Base-by-base conservation (phyloP, 2,113 vertebrate species). In the Psilopogon haemacephalus region DNA sequence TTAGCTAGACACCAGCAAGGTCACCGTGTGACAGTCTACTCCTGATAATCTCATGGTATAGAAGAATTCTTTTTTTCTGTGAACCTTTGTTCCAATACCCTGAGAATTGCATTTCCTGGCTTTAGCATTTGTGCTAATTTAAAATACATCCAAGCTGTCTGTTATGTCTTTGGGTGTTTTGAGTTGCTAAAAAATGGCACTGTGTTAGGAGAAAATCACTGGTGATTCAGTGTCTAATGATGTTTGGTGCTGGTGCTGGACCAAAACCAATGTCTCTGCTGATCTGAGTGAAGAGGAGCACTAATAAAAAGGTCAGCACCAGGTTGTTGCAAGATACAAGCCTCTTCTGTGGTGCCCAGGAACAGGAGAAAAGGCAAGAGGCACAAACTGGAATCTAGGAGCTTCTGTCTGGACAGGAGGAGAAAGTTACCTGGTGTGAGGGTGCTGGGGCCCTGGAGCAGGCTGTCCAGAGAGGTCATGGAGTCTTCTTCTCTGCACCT, bases 1-100 rank as follows among this genome's bases (percentile, higher is more conserved):
- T 97, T 98, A 98, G 97, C 97, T 97, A 98, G 98, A 98, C 81
- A 89, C 97, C 96, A 94, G 96, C 98, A 98, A 98, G 98, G 98
- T 98, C 98, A 98, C 73, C 42, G 54, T 96, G 96, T 98, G 97
- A 97, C 97, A 97, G 95, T 97, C 94, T 96, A 86, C 93, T 96
- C 95, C 87, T 96, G 97, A 96, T 96, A 96, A 94, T 97, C 93
- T 96, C 95, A 87, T 46, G 94, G 73, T 89, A 71, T 95, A 84
- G 92, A 84, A 96, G 80, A 86, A 90, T 94, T 97, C 94, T 95
- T 96, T 94, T 50, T 50, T 50, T 50, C n/a, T 75, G 86, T 85
- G 91, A 97, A 93, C 84, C 92, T 97, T 97, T 96, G 74, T 96
- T 97, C 94, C 72, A 37, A 72, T 95, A 88, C 65, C 90, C 76